Evolutionary conservation across 1,140 invertebrate species (phyloP), one percentile per base, ranked within the genome.

Genomic region (Alviniconcha marisindica): DNA sequence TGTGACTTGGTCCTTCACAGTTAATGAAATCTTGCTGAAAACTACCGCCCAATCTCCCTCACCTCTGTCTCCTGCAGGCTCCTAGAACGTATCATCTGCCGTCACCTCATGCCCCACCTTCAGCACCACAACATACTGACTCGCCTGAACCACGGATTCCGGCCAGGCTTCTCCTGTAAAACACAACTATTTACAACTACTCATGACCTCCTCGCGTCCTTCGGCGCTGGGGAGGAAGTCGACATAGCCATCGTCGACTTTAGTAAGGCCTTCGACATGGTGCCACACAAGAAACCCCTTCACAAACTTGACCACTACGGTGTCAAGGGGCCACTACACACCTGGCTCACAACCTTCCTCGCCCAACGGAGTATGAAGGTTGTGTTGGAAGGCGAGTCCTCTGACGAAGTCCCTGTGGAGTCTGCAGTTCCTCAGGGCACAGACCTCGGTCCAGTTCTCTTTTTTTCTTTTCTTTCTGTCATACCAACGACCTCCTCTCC

Each of bases 121-220:
- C 83, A 86, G 56, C 73, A 81, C 42, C 79, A 87, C 60, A 51
- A 33, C 24, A 81, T 84, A 18, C 77, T 83, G 14, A 85, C 85
- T n/a, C n/a, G n/a, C 51, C 73, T 85, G 31, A 87, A 88, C 38
- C 80, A 87, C 42, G 82, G 87, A 18, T 85, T 88, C 71, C 42
- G 87, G 48, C 60, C 73, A 21, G 81, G 84, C 1, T 79, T 81
- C 60, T 88, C 80, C 7, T 83, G 82, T 36, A 71, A 87, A 77
- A 84, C 84, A 0, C 84, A 86, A 42, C 76, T 84, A 10, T 7
- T 83, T 31, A 44, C 56, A 0, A 87, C 80, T 0, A 74, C 81
- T 12, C 36, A 88, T 33, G 85, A 87, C 71, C 69, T 87, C 18
- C 79, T 81, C 0, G 24, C 36, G 0, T 69, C 56, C 21, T 31